Evolutionary conservation across 2,797 vertebrate species (phyloP).

Genomic region (Ciconia nigra): DNA sequence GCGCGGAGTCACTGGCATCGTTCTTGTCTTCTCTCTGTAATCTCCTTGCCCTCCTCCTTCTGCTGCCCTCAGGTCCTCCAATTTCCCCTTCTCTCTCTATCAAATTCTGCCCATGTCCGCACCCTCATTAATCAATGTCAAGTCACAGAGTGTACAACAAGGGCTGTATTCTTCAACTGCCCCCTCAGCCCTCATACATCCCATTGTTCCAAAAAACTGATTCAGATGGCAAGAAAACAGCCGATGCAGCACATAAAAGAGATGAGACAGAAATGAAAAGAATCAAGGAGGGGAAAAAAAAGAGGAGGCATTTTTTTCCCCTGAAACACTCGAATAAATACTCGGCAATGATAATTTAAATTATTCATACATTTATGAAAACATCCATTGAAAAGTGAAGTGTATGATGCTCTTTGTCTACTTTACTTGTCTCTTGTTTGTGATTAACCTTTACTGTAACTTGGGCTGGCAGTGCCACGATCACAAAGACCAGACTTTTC

Average conservation of each 20-base stretch:
- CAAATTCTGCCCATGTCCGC: slow-evolving; percentile 87
- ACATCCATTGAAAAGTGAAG: slow-evolving; percentile 84
- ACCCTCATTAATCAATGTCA: slow-evolving; percentile 99
- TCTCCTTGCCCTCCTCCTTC: slow-evolving; percentile 77
- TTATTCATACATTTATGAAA: slow-evolving; percentile 93
- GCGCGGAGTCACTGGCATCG: slow-evolving; percentile 29
- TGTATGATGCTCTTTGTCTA: slow-evolving; percentile 92
- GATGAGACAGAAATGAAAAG: slow-evolving; percentile 87
- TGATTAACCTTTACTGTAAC: slow-evolving; percentile 91
- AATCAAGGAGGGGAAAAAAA: slow-evolving; percentile 73
- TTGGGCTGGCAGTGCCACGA: slow-evolving; percentile 76
- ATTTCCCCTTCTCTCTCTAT: slow-evolving; percentile 79
- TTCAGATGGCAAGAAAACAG: slow-evolving; percentile 89
- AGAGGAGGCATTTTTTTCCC: slow-evolving; percentile 85
- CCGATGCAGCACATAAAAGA: slow-evolving; percentile 89
- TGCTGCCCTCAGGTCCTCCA: slow-evolving; percentile 81
- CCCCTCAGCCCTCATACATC: slow-evolving; percentile 87
- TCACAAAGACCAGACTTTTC: slow-evolving; percentile 85
- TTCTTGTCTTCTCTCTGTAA: slow-evolving; percentile 54
- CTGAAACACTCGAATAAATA: slow-evolving; percentile 81
- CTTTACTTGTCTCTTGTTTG: slow-evolving; percentile 86
- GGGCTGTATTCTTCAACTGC: slow-evolving; percentile 88
- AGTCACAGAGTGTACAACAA: slow-evolving; percentile 89
- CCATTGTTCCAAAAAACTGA: slow-evolving; percentile 89
- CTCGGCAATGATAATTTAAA: slow-evolving; percentile 88